Percentiles rank a stretch among this genome's conserved stretches.
phyloP scores from a whole-genome alignment of 2,888 invertebrate genomes.

The Lapara coniferarum region DNA sequence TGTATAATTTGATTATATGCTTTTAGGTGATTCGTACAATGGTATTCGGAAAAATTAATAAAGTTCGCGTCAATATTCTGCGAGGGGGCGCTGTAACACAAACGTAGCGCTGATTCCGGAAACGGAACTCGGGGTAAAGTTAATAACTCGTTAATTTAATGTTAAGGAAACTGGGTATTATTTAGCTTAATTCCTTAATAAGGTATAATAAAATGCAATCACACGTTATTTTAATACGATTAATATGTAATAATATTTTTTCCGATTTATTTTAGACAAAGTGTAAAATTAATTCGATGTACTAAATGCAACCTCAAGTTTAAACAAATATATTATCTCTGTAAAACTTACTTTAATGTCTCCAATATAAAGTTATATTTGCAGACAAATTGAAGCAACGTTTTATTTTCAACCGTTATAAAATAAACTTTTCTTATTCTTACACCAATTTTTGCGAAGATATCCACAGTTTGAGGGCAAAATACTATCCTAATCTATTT shows the following conservation, averaged over 20 bases:
- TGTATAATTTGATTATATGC: neutral
- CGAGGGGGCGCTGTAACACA: neutral
- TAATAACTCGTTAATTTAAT: conserved; percentile 12
- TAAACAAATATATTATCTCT: neutral
- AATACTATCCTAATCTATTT: conserved; percentile 63
- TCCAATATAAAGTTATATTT: neutral
- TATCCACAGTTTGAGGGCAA: conserved; percentile 40
- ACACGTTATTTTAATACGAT: no score
- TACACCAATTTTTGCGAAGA: conserved; percentile 34
- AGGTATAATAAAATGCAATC: neutral
- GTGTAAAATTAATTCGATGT: no score
- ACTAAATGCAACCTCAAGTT: no score
- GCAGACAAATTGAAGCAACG: neutral
- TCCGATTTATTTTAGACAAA: no score
- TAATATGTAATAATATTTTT: no score
- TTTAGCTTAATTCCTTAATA: neutral
- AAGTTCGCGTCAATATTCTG: neutral
- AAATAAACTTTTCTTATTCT: conserved; percentile 8
- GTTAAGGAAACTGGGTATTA: neutral
- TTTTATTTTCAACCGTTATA: neutral
- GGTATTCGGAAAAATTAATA: conserved; percentile 15
- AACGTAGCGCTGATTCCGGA: conserved; percentile 12
- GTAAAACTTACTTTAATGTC: no score
- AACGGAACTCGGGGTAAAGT: conserved; percentile 1
- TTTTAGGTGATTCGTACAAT: neutral